Base-by-base conservation (phyloP, 1,140 invertebrate species). In the Anastrepha ludens region DNA sequence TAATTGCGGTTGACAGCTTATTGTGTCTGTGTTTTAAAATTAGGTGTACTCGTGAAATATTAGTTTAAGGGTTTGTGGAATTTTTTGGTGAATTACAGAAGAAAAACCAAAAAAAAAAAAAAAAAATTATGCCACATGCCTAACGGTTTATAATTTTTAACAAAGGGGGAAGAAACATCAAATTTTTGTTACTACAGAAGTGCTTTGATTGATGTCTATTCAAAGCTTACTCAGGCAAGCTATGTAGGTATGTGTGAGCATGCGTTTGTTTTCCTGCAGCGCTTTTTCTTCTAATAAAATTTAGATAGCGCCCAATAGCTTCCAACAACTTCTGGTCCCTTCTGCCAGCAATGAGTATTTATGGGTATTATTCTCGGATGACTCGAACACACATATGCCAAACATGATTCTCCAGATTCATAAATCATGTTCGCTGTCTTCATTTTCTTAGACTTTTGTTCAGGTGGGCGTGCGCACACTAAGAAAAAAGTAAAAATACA, bases 381-480 rank as follows among this genome's bases (percentile, higher is more conserved):
- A 81, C 74, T 81, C 74, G 74, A 4, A 81, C 74, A 55, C 44
- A 81, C 74, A 81, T 81, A 81, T 81, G 74, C 74, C 74, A 81
- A 81, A 81, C 74, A 81, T 81, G 74, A 81, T 81, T 81, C 74
- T 20, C 11, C n/a, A 50, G 74, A 81, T 81, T 86, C 88, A 88
- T 88, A 88, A 88, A 88, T 88, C 88, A 88, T 88, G 88, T 87
- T 85, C 7, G 86, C 88, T 88, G 88, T 88, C 88, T 87, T 88
- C 86, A 88, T 87, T 87, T 88, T 81, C 65, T 44, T 50, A 67
- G 78, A 74, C 47, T 86, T 86, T 65, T 70, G 47, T 67, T 87
- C 86, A 86, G 86, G 88, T 87, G 88, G 88, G 86, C 86, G 88
- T 85, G 67, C 59, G 64, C 20, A 47, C 78, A 87, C 47, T n/a